Evolutionary conservation across 2,113 vertebrate species (phyloP).

Genomic region (Tangachromis dhanisi): DNA sequence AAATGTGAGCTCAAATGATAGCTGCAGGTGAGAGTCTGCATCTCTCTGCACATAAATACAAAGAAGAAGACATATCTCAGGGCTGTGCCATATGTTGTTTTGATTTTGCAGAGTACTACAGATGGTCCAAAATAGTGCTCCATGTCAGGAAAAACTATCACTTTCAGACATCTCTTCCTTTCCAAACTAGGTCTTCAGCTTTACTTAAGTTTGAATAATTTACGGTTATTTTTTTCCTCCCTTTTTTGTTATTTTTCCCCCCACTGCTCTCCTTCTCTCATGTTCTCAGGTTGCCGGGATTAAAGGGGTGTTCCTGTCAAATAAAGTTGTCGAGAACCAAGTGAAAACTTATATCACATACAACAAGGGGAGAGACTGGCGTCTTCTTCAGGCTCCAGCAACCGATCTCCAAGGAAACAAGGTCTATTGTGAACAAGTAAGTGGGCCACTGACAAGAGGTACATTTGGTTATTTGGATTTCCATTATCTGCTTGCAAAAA

Average conservation of each 20-base stretch:
- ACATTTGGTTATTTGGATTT: constrained; percentile 31
- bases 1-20: background rate
- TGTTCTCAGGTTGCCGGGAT: constrained; percentile 96
- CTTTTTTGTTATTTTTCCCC: constrained; percentile 6
- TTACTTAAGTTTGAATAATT: constrained; percentile 65
- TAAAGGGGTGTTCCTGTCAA: constrained; percentile 98
- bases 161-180: constrained; percentile 37
- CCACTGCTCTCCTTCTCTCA: constrained; percentile 52
- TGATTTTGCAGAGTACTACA: constrained; percentile 52
- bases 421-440: constrained; percentile 84
- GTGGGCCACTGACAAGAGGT: constrained; percentile 45
- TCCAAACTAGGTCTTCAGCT: constrained; percentile 50
- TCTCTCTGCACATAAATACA: constrained; percentile 22
- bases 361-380: constrained; percentile 95
- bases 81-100: constrained; percentile 65
- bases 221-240: background rate
- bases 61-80: constrained; percentile 50
- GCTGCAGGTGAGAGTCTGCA: background rate
- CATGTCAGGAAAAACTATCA: constrained; percentile 56
- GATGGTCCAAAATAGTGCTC: constrained; percentile 68
- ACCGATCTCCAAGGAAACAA: constrained; percentile 83
- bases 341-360: constrained; percentile 97
- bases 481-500: background rate
- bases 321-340: constrained; percentile 93
- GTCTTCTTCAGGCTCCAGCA: constrained; percentile 82